These are phyloP conservation scores for Scortum barcoo DNA, from an alignment of 2,113 vertebrate species.

Conservation along the genomic window DNA sequence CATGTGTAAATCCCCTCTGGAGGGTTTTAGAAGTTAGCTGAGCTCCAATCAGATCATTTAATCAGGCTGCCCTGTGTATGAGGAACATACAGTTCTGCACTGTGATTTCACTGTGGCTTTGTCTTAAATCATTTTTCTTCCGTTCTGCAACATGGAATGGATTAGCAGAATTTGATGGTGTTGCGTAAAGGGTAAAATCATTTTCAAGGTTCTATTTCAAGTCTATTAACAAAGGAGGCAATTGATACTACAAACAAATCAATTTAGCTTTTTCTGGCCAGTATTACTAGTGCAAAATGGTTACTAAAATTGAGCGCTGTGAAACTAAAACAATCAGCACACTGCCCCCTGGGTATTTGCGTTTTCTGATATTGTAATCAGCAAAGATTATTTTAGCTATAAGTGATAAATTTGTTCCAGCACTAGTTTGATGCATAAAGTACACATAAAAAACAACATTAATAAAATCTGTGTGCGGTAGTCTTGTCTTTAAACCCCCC, in stretches of 20 bases:
- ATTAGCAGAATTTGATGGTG: slow-evolving; percentile 72
- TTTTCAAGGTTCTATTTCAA: slow-evolving; percentile 77
- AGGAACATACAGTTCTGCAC: slow-evolving; percentile 30
- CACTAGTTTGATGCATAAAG: slow-evolving; percentile 23
- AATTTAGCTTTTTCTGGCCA: slow-evolving; percentile 73
- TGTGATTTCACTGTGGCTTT: slow-evolving; percentile 37
- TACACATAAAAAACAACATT: not conserved
- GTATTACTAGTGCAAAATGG: slow-evolving; percentile 65
- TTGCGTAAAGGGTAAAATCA: slow-evolving; percentile 72
- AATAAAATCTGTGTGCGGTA: slow-evolving; percentile 51
- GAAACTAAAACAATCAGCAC: slow-evolving; percentile 63
- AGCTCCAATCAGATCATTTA: slow-evolving; percentile 53
- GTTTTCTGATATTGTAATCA: slow-evolving; percentile 51
- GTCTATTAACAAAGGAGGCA: slow-evolving; percentile 76
- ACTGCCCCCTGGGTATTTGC: slow-evolving; percentile 57
- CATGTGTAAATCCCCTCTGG: slow-evolving; percentile 59
- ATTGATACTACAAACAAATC: slow-evolving; percentile 78
- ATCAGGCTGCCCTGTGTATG: slow-evolving; percentile 38
- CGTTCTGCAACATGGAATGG: slow-evolving; percentile 69
- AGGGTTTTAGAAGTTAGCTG: slow-evolving; percentile 60
- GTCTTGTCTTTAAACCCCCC: slow-evolving; percentile 15
- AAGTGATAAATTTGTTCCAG: slow-evolving; percentile 30
- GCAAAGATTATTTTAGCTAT: slow-evolving; percentile 48
- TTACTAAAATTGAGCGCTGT: slow-evolving; percentile 66
- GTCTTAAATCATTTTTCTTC: slow-evolving; percentile 64